phyloP scores from a whole-genome alignment of 2,888 invertebrate species.

The Pyrrhosoma nymphula region DNA sequence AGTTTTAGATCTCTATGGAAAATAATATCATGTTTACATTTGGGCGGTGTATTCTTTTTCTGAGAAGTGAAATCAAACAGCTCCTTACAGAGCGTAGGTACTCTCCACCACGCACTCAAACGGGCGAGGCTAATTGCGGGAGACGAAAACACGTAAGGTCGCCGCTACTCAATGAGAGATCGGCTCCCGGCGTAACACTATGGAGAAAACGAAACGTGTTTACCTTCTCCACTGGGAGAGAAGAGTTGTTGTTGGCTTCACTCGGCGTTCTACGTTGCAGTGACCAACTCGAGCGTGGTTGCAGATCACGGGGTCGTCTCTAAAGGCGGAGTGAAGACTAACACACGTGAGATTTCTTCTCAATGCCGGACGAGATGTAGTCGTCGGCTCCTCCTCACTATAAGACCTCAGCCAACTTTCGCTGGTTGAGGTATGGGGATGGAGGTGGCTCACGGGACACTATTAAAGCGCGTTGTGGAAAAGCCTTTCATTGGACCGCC shows the following conservation, averaged over 20 bases:
- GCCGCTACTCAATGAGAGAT: too few relatives aligned
- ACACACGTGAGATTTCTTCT: neutral
- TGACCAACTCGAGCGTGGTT: neutral
- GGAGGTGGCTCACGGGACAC: conserved; percentile 6
- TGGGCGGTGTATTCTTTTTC: too few relatives aligned
- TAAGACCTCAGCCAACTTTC: conserved; percentile 62
- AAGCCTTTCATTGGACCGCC: conserved; percentile 52
- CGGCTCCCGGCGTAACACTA: too few relatives aligned
- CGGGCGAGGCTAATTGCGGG: too few relatives aligned
- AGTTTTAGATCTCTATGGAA: too few relatives aligned
- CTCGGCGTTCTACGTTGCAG: neutral
- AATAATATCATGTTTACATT: too few relatives aligned
- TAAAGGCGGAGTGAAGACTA: neutral
- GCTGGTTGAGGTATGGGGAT: conserved; percentile 56
- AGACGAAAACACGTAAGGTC: too few relatives aligned
- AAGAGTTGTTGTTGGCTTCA: neutral
- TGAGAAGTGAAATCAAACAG: too few relatives aligned
- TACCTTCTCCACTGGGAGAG: neutral
- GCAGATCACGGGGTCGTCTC: neutral
- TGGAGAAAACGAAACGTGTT: neutral
- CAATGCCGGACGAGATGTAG: conserved; percentile 20
- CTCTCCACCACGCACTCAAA: too few relatives aligned
- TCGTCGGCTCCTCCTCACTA: conserved; percentile 40
- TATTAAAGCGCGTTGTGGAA: conserved; percentile 45
- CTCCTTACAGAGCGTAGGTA: too few relatives aligned